Percentiles rank a stretch among this genome's conserved stretches.
These are phyloP conservation scores for Synodontis membranacea DNA, from an alignment of 2,113 vertebrate species.

Conservation along the genomic window DNA sequence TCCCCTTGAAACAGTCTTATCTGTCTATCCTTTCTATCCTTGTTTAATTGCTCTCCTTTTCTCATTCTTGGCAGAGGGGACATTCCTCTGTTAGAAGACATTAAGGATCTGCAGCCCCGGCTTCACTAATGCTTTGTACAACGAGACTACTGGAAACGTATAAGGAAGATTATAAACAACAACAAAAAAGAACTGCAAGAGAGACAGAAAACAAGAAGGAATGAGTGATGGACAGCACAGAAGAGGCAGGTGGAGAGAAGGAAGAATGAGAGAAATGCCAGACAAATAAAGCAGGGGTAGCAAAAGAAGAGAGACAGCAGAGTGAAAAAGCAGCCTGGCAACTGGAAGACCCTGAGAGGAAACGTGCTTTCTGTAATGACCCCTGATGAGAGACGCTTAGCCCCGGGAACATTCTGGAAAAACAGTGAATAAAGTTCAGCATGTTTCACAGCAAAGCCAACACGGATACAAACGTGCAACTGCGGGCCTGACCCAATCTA, in stretches of 20 bases:
- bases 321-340: not conserved
- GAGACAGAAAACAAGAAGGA: not conserved
- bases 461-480: slow-evolving; percentile 24
- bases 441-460: not conserved
- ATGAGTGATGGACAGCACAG: slow-evolving; percentile 19
- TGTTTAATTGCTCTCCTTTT: not conserved
- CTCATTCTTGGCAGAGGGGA: slow-evolving; percentile 5
- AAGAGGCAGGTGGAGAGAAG: slow-evolving; percentile 3
- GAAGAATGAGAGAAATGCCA: not conserved
- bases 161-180: not conserved
- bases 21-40: not conserved
- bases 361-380: slow-evolving; percentile 30
- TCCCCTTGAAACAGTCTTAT: not conserved
- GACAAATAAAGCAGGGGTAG: not conserved
- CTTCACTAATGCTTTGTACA: not conserved
- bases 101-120: slow-evolving; percentile 1
- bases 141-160: not conserved
- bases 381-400: slow-evolving; percentile 31
- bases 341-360: not conserved
- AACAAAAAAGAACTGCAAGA: not conserved
- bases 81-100: not conserved
- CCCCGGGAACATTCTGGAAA: slow-evolving; percentile 39
- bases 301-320: not conserved
- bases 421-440: slow-evolving; percentile 19
- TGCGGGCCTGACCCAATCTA: not conserved